Percentiles rank a stretch among this genome's conserved stretches.
These are phyloP conservation scores for Leptonema lineaticorne DNA, from an alignment of 1,140 invertebrate species.

Conservation along the genomic window DNA sequence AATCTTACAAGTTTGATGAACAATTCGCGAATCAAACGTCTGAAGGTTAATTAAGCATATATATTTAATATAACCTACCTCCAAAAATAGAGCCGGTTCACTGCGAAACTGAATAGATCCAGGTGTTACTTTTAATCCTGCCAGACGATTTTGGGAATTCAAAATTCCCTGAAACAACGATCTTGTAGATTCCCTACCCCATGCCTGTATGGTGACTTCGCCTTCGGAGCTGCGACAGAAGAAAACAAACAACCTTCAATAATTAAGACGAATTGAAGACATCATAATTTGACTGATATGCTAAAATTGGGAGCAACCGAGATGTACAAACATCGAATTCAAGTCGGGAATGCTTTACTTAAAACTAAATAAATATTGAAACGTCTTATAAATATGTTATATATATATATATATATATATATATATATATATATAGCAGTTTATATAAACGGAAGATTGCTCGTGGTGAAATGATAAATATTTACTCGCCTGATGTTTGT, in stretches of 20 bases:
- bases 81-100: constrained; percentile 37
- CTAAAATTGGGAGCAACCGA: no score
- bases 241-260: background rate
- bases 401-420: no score
- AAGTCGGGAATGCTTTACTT: no score
- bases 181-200: constrained; percentile 8
- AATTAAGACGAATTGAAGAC: background rate
- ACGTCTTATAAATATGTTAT: background rate
- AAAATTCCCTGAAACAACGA: constrained; percentile 31
- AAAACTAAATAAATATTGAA: no score
- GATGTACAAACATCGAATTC: no score
- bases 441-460: no score
- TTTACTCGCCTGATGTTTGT: constrained; percentile 65
- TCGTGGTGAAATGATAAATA: constrained; percentile 28
- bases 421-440: no score
- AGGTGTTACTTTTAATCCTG: constrained; percentile 10
- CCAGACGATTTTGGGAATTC: background rate
- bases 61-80: constrained; percentile 16
- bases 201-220: constrained; percentile 33
- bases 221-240: constrained; percentile 31
- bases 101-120: constrained; percentile 24
- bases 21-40: background rate
- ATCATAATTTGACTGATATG: no score
- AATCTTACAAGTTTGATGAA: no score
- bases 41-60: no score